phyloP scores from a whole-genome alignment of 2,888 invertebrate genomes.

The Macrosiphum euphorbiae region DNA sequence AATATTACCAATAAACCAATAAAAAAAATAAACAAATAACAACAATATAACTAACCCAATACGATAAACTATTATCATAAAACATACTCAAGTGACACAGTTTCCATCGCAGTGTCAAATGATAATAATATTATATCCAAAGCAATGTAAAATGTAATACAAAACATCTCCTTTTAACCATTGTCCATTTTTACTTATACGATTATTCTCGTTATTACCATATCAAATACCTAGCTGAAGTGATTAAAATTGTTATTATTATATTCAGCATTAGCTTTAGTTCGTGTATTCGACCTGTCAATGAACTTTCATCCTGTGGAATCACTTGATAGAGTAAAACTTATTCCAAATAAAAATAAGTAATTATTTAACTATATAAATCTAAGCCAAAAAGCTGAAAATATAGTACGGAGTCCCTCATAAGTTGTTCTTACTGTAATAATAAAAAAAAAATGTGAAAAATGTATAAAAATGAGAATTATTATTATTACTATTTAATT shows the following conservation, averaged over 20 bases:
- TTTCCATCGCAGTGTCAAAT: neutral
- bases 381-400: neutral
- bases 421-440: neutral
- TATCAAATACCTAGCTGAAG: neutral
- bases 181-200: neutral
- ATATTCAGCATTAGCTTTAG: neutral
- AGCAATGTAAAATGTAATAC: neutral
- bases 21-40: no score
- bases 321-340: neutral
- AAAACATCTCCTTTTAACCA: neutral
- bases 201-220: neutral
- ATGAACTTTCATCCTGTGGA: neutral
- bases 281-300: neutral
- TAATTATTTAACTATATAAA: neutral
- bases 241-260: neutral
- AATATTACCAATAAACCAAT: neutral
- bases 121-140: neutral
- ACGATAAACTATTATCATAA: neutral
- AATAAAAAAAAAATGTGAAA: neutral
- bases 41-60: neutral
- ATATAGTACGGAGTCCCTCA: neutral
- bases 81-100: neutral
- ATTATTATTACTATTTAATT: no score
- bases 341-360: neutral
- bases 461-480: no score